Evolutionary conservation across 2,888 invertebrate species (phyloP).

Genomic region (Mesopsocus fuscifrons): DNA sequence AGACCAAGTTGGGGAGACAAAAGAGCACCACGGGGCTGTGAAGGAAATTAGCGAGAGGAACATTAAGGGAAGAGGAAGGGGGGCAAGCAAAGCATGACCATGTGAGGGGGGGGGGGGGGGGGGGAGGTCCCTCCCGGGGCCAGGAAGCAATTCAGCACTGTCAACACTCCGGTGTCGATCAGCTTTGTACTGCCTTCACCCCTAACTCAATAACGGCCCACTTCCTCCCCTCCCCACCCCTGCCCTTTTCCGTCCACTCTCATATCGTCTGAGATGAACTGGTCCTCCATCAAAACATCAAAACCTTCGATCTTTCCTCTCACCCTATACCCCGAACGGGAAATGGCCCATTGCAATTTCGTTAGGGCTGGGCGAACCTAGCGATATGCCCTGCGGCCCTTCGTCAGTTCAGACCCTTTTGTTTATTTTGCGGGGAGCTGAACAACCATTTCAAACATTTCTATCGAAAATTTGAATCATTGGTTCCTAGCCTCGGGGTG

Average conservation of each 20-base stretch:
- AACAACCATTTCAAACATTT: too few relatives aligned
- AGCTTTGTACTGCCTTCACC: background rate
- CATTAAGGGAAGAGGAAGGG: too few relatives aligned
- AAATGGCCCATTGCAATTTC: background rate
- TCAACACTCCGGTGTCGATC: background rate
- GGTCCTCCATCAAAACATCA: background rate
- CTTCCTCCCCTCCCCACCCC: background rate
- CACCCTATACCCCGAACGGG: background rate
- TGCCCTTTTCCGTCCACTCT: background rate
- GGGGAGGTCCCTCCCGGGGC: background rate
- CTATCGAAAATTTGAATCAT: too few relatives aligned
- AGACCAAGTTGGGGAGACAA: background rate
- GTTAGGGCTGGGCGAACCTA: too few relatives aligned
- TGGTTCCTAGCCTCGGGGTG: too few relatives aligned
- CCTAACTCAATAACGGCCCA: background rate
- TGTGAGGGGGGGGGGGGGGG: too few relatives aligned
- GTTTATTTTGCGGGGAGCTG: too few relatives aligned
- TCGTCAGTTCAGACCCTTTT: too few relatives aligned
- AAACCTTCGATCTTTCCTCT: background rate
- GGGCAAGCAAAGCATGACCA: too few relatives aligned
- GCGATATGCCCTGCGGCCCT: too few relatives aligned
- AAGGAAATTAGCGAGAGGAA: background rate
- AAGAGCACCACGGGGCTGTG: background rate
- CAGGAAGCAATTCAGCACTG: background rate
- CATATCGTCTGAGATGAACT: background rate